Conservation (phyloP, 35 echinoderm and acorn worm species). For the Nesometra sesokonis region DNA sequence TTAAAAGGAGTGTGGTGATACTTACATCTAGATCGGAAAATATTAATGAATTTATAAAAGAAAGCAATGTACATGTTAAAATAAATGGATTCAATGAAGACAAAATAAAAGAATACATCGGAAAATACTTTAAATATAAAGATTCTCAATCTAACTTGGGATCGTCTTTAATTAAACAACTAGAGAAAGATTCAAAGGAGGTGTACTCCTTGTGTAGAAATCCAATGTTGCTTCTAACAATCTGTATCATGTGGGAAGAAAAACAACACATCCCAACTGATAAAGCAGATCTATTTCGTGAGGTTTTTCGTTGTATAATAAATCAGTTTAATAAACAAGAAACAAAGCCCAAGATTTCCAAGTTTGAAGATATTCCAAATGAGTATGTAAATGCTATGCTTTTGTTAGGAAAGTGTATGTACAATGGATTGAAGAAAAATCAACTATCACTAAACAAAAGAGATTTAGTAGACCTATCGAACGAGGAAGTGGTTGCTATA, state of each 20-base stretch:
- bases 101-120: neutral
- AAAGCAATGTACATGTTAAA: neutral
- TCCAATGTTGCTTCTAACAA: neutral
- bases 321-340: neutral
- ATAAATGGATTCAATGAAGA: neutral
- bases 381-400: neutral
- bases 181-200: neutral
- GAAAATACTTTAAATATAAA: neutral
- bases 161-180: neutral
- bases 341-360: neutral
- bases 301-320: neutral
- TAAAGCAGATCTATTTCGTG: neutral
- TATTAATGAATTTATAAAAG: neutral
- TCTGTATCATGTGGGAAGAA: neutral
- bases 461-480: neutral
- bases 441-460: neutral
- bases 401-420: neutral
- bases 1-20: neutral
- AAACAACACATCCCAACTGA: neutral
- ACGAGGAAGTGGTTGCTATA: neutral
- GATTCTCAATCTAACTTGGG: neutral
- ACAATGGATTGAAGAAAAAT: neutral
- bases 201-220: neutral
- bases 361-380: neutral
- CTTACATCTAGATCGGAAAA: neutral